Evolutionary conservation across 2,113 vertebrate genomes (phyloP), one percentile per base, ranked within the genome.

Genomic region (Ginglymostoma cirratum): DNA sequence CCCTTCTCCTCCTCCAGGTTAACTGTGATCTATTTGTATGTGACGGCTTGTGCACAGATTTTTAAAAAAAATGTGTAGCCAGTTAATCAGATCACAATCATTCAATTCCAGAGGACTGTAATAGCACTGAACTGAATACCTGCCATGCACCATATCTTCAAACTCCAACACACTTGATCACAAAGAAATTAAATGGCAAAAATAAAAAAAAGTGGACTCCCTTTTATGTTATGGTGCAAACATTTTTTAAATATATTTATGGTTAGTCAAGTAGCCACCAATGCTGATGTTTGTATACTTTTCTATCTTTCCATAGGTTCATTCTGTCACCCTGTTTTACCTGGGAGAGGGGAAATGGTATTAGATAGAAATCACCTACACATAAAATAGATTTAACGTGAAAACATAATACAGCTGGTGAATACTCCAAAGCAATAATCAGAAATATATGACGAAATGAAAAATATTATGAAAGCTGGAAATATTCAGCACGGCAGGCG

Each of bases 271-370:
- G 48, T 87, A 87, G 52, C n/a, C 30, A 65, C 24, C 27, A 90
- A 21, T 42, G 34, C 66, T 92, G 38, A 92, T 92, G 66, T 92
- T 92, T 92, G 89, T 61, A 92, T 38, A n/a, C n/a, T 92, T 92
- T 66, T 65, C 61, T 19, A 12, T 34, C 27, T 55, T 92, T 92
- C 89, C 6, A 34, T 61, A 38, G 55, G 34, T 92, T 92, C 3
- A 24, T 27, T 90, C 61, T 67, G 89, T 61, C 61, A 92, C n/a
- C 87, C 19, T 92, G 55, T 55, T 92, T 93, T 42, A 38, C 5
- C 61, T 93, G 89, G 61, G 61, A 93, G 61, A 67, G n/a, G n/a
- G 34, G 34, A 21, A 45, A 42, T 38, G 65, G 38, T 34, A 66
- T 52, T 55, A 52, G 45, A 34, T 5, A 87, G 85, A 87, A 10